phyloP scores from a whole-genome alignment of 2,888 invertebrate species.

The Phytoseiulus persimilis region DNA sequence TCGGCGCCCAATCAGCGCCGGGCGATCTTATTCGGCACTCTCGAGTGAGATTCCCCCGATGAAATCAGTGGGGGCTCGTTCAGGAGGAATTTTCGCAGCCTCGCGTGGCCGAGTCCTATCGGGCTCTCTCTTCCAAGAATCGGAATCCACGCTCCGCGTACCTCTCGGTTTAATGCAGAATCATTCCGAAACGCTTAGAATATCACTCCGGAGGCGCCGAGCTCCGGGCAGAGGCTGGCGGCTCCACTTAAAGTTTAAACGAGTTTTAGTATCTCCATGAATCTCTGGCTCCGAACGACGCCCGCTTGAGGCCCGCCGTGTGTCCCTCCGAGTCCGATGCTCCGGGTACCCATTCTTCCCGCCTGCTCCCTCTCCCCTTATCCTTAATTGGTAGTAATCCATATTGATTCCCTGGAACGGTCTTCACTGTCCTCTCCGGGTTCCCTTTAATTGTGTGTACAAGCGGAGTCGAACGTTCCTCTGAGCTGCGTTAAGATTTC shows the following conservation, averaged over 20 bases:
- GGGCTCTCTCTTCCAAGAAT: too few relatives aligned
- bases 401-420: constrained; percentile 5
- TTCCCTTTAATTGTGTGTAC: neutral
- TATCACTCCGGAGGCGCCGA: neutral
- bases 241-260: neutral
- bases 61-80: too few relatives aligned
- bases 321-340: neutral
- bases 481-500: neutral
- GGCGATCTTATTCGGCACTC: too few relatives aligned
- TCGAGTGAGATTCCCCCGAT: too few relatives aligned
- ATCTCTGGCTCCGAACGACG: neutral
- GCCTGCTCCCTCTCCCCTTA: neutral
- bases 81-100: too few relatives aligned
- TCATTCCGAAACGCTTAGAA: neutral
- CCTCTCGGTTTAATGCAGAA: too few relatives aligned
- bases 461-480: neutral
- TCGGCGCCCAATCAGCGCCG: too few relatives aligned
- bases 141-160: too few relatives aligned
- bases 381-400: constrained; percentile 5
- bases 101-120: too few relatives aligned
- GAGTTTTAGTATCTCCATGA: neutral
- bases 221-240: neutral
- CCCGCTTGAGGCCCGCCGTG: neutral
- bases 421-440: neutral
- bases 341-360: neutral